Conservation (phyloP, 1,140 invertebrate species). For the Bacillus rossius region DNA sequence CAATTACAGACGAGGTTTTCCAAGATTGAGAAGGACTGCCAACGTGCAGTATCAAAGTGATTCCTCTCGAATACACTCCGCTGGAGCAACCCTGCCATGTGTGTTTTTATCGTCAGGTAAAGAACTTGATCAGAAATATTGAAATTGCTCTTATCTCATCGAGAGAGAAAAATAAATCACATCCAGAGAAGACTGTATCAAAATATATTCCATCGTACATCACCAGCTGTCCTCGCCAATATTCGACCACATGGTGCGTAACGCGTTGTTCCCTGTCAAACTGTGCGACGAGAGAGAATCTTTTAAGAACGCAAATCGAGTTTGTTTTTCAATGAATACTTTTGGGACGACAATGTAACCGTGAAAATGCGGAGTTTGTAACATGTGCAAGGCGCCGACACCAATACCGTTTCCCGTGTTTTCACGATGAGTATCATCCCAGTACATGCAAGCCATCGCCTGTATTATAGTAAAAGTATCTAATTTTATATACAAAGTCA, state of each 20-base stretch:
- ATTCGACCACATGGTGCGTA: conserved; percentile 16
- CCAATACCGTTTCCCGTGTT: neutral
- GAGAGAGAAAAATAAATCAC: conserved; percentile 11
- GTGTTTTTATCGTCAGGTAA: conserved; percentile 28
- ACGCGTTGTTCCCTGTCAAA: conserved; percentile 16
- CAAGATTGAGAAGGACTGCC: neutral
- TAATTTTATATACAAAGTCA: no score
- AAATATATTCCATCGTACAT: conserved; percentile 20
- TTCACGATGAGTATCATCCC: conserved; percentile 12
- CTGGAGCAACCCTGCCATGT: conserved; percentile 24
- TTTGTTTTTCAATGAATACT: conserved; percentile 6
- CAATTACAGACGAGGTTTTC: conserved; percentile 17
- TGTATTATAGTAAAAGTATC: no score
- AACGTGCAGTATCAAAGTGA: conserved; percentile 19
- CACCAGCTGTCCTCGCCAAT: neutral
- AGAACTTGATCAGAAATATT: conserved; percentile 22
- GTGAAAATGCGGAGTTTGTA: conserved; percentile 5
- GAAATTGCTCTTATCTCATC: conserved; percentile 13
- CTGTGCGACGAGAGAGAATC: conserved; percentile 4
- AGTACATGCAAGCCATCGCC: no score
- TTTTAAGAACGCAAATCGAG: conserved; percentile 11
- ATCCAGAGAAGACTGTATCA: conserved; percentile 3
- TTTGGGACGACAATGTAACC: neutral
- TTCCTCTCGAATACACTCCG: conserved; percentile 23
- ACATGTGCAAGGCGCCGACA: neutral